These are phyloP conservation scores for Caloenas nicobarica DNA, from an alignment of 2,113 vertebrate species.

Conservation along the genomic window DNA sequence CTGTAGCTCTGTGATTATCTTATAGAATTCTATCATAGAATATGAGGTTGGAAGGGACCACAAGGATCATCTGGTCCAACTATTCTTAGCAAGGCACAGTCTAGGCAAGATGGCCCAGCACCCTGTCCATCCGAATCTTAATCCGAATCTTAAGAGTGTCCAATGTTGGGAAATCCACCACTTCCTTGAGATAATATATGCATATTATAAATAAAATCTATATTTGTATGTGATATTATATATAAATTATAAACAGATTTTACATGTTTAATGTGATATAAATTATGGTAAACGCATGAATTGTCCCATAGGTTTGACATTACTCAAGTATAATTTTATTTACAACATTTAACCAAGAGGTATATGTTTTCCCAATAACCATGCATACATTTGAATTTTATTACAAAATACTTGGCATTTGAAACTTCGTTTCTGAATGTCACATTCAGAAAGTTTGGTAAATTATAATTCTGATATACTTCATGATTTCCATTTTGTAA, in stretches of 20 bases:
- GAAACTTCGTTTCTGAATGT: neutral
- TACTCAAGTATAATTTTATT: neutral
- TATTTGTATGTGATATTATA: no score
- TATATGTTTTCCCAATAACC: neutral
- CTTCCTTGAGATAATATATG: no score
- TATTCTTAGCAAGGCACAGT: no score
- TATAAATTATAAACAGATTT: neutral
- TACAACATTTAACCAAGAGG: neutral
- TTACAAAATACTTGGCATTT: neutral
- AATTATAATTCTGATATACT: neutral
- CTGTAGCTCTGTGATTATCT: neutral
- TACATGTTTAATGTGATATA: neutral
- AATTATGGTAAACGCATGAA: neutral
- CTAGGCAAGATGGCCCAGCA: no score
- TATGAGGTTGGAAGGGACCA: no score
- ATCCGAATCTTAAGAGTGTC: no score
- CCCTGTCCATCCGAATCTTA: no score
- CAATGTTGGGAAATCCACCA: no score
- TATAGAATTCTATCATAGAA: neutral
- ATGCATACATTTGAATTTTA: neutral
- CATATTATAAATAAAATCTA: no score
- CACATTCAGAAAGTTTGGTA: neutral
- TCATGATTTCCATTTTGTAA: neutral
- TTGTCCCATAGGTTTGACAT: neutral
- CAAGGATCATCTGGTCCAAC: no score